These are phyloP conservation scores for Phoenoteleia sp. DNA, from an alignment of 2,888 invertebrate species.

Conservation along the genomic window DNA sequence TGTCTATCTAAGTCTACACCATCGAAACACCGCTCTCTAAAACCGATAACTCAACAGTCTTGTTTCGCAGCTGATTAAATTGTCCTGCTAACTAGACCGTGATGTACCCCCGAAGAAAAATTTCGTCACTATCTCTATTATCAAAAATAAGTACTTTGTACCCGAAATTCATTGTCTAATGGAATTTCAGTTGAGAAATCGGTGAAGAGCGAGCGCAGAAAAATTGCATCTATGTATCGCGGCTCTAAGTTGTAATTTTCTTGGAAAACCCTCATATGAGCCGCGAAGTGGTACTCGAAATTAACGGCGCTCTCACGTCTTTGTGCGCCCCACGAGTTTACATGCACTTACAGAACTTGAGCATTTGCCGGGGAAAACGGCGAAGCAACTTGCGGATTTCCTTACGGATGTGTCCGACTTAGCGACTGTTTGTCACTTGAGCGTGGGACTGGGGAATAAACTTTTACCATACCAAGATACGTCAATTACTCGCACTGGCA, in stretches of 20 bases:
- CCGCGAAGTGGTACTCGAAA: conserved; percentile 56
- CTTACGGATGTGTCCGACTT: conserved; percentile 61
- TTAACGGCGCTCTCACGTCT: conserved; percentile 50
- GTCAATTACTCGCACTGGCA: conserved; percentile 58
- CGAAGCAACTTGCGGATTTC: conserved; percentile 41
- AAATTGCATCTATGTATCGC: background rate
- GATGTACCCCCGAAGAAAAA: conserved; percentile 28
- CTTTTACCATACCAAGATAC: conserved; percentile 65
- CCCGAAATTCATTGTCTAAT: conserved; percentile 17
- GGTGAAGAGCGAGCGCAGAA: conserved; percentile 34
- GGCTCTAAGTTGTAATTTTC: conserved; percentile 65
- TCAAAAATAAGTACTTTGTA: conserved; percentile 2
- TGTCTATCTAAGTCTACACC: too few species aligned
- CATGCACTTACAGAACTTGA: conserved; percentile 41
- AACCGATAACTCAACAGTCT: background rate
- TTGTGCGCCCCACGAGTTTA: conserved; percentile 45
- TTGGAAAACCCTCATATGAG: conserved; percentile 33
- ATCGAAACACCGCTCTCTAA: background rate
- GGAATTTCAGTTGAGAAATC: conserved; percentile 27
- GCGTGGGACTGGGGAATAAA: conserved; percentile 10
- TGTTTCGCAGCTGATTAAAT: conserved; percentile 34
- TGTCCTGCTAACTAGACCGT: conserved; percentile 35
- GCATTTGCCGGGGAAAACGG: conserved; percentile 24
- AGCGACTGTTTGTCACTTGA: conserved; percentile 53
- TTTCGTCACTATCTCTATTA: conserved; percentile 28